These are phyloP conservation scores for Bombus pascuorum DNA, from an alignment of 1,140 invertebrate genomes.

Conservation along the genomic window DNA sequence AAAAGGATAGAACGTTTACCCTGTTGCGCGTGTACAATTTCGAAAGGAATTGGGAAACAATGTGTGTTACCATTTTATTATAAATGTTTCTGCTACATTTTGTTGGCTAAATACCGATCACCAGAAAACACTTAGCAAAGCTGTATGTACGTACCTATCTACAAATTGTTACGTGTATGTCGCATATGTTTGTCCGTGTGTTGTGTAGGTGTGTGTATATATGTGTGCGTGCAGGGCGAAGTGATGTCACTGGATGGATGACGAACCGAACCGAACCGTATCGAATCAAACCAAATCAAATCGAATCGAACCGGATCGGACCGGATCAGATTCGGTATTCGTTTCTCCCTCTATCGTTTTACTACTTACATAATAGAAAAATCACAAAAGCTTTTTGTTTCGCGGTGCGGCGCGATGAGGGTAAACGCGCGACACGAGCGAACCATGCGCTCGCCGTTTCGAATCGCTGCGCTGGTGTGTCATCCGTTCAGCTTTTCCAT, in stretches of 20 bases:
- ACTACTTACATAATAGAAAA: slow-evolving; percentile 64
- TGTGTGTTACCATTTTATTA: slow-evolving; percentile 82
- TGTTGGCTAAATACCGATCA: slow-evolving; percentile 80
- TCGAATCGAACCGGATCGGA: background rate
- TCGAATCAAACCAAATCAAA: background rate
- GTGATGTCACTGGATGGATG: slow-evolving; percentile 61
- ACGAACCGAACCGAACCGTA: slow-evolving; percentile 29
- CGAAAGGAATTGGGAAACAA: slow-evolving; percentile 76
- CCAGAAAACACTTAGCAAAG: slow-evolving; percentile 82
- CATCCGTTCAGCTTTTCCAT: slow-evolving; percentile 55
- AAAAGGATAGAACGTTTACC: background rate
- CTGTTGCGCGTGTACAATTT: slow-evolving; percentile 12
- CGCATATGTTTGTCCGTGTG: slow-evolving; percentile 33
- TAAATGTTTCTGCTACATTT: slow-evolving; percentile 81
- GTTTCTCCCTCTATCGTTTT: slow-evolving; percentile 28
- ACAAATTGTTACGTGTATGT: slow-evolving; percentile 76
- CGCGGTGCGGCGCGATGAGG: slow-evolving; percentile 1
- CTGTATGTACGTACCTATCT: slow-evolving; percentile 80
- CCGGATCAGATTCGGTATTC: background rate
- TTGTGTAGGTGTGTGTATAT: slow-evolving; percentile 12
- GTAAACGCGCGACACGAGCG: background rate
- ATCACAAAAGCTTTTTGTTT: slow-evolving; percentile 54
- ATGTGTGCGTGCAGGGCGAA: slow-evolving; percentile 48
- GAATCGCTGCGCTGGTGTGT: slow-evolving; percentile 24
- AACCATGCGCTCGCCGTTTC: slow-evolving; percentile 14